Evolutionary conservation across 2,888 invertebrate genomes (phyloP).

Genomic region (Drosophila ezoana): DNA sequence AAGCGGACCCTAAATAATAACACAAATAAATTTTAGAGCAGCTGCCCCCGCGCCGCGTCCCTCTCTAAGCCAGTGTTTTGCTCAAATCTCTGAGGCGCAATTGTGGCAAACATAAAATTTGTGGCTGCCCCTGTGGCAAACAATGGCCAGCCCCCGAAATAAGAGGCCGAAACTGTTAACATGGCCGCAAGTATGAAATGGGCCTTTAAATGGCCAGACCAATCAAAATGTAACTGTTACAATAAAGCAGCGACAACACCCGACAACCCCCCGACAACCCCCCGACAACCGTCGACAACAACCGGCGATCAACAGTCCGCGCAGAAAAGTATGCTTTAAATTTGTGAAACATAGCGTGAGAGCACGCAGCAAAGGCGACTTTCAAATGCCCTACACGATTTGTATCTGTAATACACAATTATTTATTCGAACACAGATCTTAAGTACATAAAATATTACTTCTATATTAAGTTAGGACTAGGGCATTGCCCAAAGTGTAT

Average conservation of each 20-base stretch:
- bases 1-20: slow-evolving; percentile 65
- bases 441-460: not conserved
- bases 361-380: not conserved
- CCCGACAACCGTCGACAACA: slow-evolving; percentile 30
- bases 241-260: slow-evolving; percentile 46
- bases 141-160: slow-evolving; percentile 6
- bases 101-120: slow-evolving; percentile 74
- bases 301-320: slow-evolving; percentile 32
- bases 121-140: slow-evolving; percentile 21
- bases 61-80: not conserved
- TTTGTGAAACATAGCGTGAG: slow-evolving; percentile 4
- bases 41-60: slow-evolving; percentile 4
- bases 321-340: slow-evolving; percentile 47
- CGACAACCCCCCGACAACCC: slow-evolving; percentile 26
- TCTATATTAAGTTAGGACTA: not conserved
- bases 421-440: no score
- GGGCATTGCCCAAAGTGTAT: no score
- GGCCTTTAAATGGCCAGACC: slow-evolving; percentile 58
- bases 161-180: slow-evolving; percentile 33
- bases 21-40: slow-evolving; percentile 68
- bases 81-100: slow-evolving; percentile 73
- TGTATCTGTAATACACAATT: no score
- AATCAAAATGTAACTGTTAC: slow-evolving; percentile 62
- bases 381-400: slow-evolving; percentile 11
- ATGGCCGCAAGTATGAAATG: slow-evolving; percentile 44